Conservation (phyloP, 2,113 vertebrate genomes). For the Grammomys dolichurus region DNA sequence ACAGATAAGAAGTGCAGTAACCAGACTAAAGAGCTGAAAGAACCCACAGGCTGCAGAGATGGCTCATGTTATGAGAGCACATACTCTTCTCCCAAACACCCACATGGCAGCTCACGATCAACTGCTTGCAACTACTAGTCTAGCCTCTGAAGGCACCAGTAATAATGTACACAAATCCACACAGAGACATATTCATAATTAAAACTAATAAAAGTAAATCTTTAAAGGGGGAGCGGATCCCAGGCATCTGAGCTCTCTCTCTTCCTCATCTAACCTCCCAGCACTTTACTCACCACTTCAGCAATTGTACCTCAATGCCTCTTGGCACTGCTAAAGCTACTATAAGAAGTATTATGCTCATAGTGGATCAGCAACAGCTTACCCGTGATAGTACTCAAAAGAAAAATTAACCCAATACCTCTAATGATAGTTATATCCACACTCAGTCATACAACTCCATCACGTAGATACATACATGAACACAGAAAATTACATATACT, state of each 20-base stretch:
- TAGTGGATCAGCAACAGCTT: neutral
- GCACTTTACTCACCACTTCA: neutral
- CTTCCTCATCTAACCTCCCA: neutral
- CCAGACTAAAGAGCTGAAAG: neutral
- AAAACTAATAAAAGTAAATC: neutral
- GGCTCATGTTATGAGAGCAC: neutral
- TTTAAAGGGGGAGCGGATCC: neutral
- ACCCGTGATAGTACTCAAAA: neutral
- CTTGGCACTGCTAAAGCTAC: neutral
- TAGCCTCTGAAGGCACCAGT: neutral
- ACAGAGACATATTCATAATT: neutral
- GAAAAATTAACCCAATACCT: slow-evolving; percentile 25
- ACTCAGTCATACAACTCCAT: neutral
- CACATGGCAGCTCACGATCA: neutral
- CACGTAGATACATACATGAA: neutral
- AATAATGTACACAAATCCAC: neutral
- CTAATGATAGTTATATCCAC: neutral
- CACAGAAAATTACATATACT: slow-evolving; percentile 40
- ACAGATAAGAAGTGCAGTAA: slow-evolving; percentile 4
- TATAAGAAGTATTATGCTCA: slow-evolving; percentile 1
- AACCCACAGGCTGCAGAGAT: neutral
- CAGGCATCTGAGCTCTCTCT: neutral
- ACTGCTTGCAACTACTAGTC: neutral
- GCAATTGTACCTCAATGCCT: neutral
- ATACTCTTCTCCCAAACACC: neutral